phyloP scores from a whole-genome alignment of 2,113 vertebrate genomes.

The Cathartes aura region DNA sequence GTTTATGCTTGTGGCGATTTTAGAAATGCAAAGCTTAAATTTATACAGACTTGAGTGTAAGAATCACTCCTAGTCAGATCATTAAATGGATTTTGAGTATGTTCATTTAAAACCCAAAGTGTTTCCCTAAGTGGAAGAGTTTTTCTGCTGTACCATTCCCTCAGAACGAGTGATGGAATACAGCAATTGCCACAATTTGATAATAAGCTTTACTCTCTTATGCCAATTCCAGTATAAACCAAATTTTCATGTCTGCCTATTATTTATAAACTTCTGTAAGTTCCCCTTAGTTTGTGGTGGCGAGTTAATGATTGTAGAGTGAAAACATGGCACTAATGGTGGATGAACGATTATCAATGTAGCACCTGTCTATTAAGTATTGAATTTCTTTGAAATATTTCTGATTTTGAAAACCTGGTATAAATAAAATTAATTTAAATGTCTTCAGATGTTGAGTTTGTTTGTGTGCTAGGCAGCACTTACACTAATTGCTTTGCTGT shows the following conservation, averaged over 20 bases:
- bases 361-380: slow-evolving; percentile 63
- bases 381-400: slow-evolving; percentile 60
- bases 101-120: background rate
- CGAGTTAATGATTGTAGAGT: slow-evolving; percentile 41
- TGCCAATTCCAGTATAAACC: slow-evolving; percentile 55
- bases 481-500: background rate
- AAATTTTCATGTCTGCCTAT: slow-evolving; percentile 36
- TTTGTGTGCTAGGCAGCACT: background rate
- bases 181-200: slow-evolving; percentile 24
- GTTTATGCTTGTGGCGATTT: background rate
- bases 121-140: background rate
- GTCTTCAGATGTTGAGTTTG: slow-evolving; percentile 15
- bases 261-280: slow-evolving; percentile 42
- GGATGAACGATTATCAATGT: slow-evolving; percentile 49
- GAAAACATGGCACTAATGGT: slow-evolving; percentile 21
- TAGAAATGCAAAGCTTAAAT: background rate
- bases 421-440: slow-evolving; percentile 72
- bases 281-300: slow-evolving; percentile 56
- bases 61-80: background rate
- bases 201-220: slow-evolving; percentile 45
- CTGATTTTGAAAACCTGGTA: slow-evolving; percentile 65
- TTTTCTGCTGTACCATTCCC: background rate
- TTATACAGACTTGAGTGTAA: background rate
- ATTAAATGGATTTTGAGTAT: background rate
- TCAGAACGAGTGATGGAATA: background rate